These are phyloP conservation scores for Brachymystax lenok DNA, from an alignment of 2,797 vertebrate genomes.

Conservation along the genomic window DNA sequence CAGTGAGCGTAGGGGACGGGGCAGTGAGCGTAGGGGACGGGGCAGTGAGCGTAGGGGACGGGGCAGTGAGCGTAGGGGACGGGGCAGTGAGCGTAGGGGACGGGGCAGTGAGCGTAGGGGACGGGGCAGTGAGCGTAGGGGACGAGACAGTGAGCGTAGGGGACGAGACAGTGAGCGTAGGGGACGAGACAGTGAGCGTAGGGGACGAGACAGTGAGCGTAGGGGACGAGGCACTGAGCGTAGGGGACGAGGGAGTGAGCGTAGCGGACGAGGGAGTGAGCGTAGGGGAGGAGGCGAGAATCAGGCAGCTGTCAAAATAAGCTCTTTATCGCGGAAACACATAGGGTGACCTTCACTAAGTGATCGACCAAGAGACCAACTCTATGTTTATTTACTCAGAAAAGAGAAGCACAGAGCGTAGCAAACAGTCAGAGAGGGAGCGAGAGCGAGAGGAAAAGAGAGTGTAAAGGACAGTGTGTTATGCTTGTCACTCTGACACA, in stretches of 20 bases:
- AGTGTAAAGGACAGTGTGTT: not conserved
- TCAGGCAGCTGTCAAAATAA: slow-evolving; percentile 65
- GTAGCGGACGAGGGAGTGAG: slow-evolving; percentile 42
- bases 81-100: slow-evolving; percentile 26
- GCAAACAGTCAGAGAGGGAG: slow-evolving; percentile 6
- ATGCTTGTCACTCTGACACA: not conserved
- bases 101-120: slow-evolving; percentile 8
- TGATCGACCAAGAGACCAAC: slow-evolving; percentile 26
- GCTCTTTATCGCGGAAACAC: slow-evolving; percentile 60
- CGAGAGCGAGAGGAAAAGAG: not conserved
- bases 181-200: slow-evolving; percentile 38
- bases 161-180: slow-evolving; percentile 40
- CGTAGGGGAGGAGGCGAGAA: slow-evolving; percentile 50
- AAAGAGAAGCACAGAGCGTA: not conserved
- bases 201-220: not conserved
- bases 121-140: slow-evolving; percentile 32
- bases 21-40: slow-evolving; percentile 37
- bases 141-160: not conserved
- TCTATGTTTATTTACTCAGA: slow-evolving; percentile 48
- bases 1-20: not conserved
- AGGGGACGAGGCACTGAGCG: slow-evolving; percentile 42
- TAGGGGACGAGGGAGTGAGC: not conserved
- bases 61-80: slow-evolving; percentile 25
- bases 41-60: not conserved
- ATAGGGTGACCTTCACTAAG: slow-evolving; percentile 63